Conservation (phyloP, 2,888 invertebrate genomes). For the Eupithecia subumbrata region DNA sequence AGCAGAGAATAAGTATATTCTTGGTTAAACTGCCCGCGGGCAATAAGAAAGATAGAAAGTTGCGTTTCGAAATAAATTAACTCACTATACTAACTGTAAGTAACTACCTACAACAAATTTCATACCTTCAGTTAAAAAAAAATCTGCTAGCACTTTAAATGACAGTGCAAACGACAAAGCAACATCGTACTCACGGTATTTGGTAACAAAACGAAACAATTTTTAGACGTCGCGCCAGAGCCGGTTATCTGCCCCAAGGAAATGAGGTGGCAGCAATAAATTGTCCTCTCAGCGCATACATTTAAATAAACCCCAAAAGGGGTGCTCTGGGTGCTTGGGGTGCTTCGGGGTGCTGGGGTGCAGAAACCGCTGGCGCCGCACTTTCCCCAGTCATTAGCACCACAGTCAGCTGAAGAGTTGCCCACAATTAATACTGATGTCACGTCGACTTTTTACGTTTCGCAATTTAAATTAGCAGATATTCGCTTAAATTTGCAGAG, state of each 20-base stretch:
- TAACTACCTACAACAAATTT: too few relatives aligned
- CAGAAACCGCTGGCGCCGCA: constrained; percentile 30
- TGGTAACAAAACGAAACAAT: not conserved
- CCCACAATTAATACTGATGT: constrained; percentile 35
- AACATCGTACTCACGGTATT: not conserved
- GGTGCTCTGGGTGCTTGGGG: constrained; percentile 17
- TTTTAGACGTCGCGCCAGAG: constrained; percentile 1
- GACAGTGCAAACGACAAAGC: not conserved
- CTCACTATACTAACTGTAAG: not conserved
- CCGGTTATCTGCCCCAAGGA: constrained; percentile 31
- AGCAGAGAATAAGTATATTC: not conserved
- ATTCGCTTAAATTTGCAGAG: constrained; percentile 9
- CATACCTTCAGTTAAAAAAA: not conserved
- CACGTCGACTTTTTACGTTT: constrained; percentile 41
- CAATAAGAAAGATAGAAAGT: too few relatives aligned
- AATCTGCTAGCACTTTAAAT: not conserved
- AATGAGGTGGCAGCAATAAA: constrained; percentile 36
- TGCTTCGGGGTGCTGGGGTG: constrained; percentile 17
- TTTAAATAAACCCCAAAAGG: constrained; percentile 36
- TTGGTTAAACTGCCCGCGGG: not conserved
- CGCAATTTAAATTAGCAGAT: constrained; percentile 37
- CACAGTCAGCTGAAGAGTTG: constrained; percentile 16
- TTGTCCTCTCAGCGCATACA: constrained; percentile 35
- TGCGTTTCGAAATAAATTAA: not conserved
- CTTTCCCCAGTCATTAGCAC: constrained; percentile 41